phyloP scores from a whole-genome alignment of 1,140 invertebrate genomes.

The Telenomus remus region DNA sequence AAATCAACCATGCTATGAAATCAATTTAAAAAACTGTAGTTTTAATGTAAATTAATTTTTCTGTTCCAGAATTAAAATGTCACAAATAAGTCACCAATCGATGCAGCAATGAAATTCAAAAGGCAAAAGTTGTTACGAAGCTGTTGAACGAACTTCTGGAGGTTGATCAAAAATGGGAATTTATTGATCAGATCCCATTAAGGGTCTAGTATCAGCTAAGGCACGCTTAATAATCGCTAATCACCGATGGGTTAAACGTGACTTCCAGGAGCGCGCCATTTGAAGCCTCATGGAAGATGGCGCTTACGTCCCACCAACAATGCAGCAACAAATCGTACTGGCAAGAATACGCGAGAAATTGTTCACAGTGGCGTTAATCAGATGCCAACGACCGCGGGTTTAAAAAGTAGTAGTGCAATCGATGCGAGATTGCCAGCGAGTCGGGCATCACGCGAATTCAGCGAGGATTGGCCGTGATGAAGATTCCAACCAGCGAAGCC shows the following conservation, averaged over 20 bases:
- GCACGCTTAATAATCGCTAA: neutral
- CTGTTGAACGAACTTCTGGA: too few relatives aligned
- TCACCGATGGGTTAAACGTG: slow-evolving; percentile 65
- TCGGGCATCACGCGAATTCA: slow-evolving; percentile 39
- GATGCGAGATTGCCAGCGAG: slow-evolving; percentile 32
- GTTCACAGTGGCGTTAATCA: slow-evolving; percentile 17
- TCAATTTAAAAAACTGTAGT: too few relatives aligned
- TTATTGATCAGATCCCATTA: slow-evolving; percentile 16
- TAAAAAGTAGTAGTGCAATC: slow-evolving; percentile 32
- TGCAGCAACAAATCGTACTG: slow-evolving; percentile 64
- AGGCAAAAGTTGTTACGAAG: too few relatives aligned
- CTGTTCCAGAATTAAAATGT: too few relatives aligned
- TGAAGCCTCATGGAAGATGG: slow-evolving; percentile 61
- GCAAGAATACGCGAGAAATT: slow-evolving; percentile 29
- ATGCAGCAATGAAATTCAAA: too few relatives aligned
- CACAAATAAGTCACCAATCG: too few relatives aligned
- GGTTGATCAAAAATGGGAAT: slow-evolving; percentile 34
- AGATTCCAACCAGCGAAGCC: slow-evolving; percentile 68
- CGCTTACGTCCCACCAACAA: slow-evolving; percentile 53
- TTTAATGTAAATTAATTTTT: too few relatives aligned
- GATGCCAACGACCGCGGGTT: slow-evolving; percentile 14
- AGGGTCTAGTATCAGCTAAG: neutral
- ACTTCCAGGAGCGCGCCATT: slow-evolving; percentile 49
- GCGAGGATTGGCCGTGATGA: slow-evolving; percentile 64
- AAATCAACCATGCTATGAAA: too few relatives aligned